Evolutionary conservation across 1,140 invertebrate species (phyloP).

Genomic region (Psilanteris sp.): DNA sequence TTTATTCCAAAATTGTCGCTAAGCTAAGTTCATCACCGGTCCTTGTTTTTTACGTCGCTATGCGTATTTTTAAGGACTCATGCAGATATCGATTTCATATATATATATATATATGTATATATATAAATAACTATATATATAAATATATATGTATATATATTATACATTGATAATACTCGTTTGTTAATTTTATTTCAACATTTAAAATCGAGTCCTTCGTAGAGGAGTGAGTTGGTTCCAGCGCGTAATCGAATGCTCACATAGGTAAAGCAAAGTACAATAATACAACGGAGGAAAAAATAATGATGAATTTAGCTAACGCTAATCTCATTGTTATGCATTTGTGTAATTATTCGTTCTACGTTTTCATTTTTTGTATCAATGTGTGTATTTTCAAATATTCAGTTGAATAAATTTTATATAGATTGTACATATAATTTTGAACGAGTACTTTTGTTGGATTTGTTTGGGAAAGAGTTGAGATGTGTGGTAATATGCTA

Average conservation of each 20-base stretch:
- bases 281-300: slow-evolving; percentile 30
- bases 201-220: slow-evolving; percentile 32
- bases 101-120: slow-evolving; percentile 59
- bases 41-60: slow-evolving; percentile 61
- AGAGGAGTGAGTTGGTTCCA: slow-evolving; percentile 28
- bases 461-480: slow-evolving; percentile 21
- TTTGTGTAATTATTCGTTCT: slow-evolving; percentile 46
- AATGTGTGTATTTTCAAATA: slow-evolving; percentile 51
- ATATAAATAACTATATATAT: too few species aligned
- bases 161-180: slow-evolving; percentile 56
- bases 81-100: slow-evolving; percentile 50
- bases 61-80: slow-evolving; percentile 51
- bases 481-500: slow-evolving; percentile 3
- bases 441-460: slow-evolving; percentile 28
- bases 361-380: slow-evolving; percentile 54
- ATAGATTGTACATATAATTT: slow-evolving; percentile 62
- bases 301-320: slow-evolving; percentile 41
- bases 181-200: slow-evolving; percentile 48
- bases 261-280: slow-evolving; percentile 57
- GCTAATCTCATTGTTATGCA: slow-evolving; percentile 49
- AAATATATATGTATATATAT: too few species aligned
- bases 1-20: slow-evolving; percentile 73
- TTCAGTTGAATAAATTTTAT: slow-evolving; percentile 58
- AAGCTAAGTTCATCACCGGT: slow-evolving; percentile 70
- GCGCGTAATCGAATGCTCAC: slow-evolving; percentile 49